These are phyloP conservation scores for Pollenia angustigena DNA, from an alignment of 2,888 invertebrate species.

Conservation along the genomic window DNA sequence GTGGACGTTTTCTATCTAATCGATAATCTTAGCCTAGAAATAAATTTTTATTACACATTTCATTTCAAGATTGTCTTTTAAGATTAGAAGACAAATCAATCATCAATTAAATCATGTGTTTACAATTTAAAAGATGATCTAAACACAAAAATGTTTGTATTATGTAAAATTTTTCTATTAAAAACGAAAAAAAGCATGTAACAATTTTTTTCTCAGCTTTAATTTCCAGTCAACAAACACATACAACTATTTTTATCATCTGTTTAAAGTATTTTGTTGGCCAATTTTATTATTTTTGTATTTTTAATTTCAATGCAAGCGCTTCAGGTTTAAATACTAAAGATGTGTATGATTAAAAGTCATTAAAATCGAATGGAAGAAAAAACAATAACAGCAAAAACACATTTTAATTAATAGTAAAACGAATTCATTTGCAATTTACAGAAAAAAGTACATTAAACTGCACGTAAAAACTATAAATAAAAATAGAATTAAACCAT, in stretches of 20 bases:
- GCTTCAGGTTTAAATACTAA: neutral
- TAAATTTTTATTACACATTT: too few species aligned
- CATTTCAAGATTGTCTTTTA: too few species aligned
- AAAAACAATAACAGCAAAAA: neutral
- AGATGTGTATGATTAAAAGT: slow-evolving; percentile 16
- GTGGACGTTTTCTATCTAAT: too few species aligned
- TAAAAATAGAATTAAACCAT: neutral
- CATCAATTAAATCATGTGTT: too few species aligned
- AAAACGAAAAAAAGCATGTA: too few species aligned
- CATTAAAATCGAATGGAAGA: slow-evolving; percentile 20
- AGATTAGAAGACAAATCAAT: too few species aligned
- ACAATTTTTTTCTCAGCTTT: too few species aligned
- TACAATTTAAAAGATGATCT: too few species aligned
- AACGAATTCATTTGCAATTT: slow-evolving; percentile 46
- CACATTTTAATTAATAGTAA: slow-evolving; percentile 49
- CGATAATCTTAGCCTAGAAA: too few species aligned
- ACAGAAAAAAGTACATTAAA: neutral
- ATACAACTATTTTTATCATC: slow-evolving; percentile 27
- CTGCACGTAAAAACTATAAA: slow-evolving; percentile 7
- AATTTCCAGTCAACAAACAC: neutral
- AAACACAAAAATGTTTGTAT: too few species aligned
- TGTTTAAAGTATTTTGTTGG: slow-evolving; percentile 19
- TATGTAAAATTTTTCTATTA: too few species aligned
- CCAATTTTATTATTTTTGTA: slow-evolving; percentile 6
- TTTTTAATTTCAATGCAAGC: slow-evolving; percentile 26